phyloP scores from a whole-genome alignment of 2,797 vertebrate genomes.

The Chloroceryle inda region DNA sequence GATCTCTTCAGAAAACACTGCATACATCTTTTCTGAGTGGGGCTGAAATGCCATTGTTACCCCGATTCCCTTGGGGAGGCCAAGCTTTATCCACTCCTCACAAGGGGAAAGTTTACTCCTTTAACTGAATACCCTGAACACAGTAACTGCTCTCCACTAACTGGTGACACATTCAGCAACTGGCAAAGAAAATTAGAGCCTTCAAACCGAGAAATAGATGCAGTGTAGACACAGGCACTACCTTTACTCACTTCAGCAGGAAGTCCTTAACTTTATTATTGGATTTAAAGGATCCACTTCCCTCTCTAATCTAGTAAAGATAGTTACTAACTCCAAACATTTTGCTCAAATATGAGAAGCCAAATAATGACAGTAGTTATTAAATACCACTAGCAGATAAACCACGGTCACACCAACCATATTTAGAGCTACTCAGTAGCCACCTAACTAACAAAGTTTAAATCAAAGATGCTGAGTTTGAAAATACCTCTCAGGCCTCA shows the following conservation, averaged over 20 bases:
- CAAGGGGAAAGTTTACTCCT: neutral
- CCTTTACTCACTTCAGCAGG: neutral
- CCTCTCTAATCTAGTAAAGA: neutral
- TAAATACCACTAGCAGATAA: slow-evolving; percentile 2
- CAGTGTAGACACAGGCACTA: neutral
- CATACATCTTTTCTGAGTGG: neutral
- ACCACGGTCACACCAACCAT: neutral
- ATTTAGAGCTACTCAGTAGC: neutral
- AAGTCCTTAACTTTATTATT: neutral
- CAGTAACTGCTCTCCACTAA: neutral
- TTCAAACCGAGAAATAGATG: neutral
- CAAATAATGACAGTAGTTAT: neutral
- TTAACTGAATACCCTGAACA: neutral
- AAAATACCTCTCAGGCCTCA: neutral
- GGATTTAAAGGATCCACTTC: neutral
- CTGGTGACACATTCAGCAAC: neutral
- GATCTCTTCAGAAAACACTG: neutral
- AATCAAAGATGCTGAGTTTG: neutral
- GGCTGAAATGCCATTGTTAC: neutral
- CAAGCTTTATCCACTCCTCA: neutral
- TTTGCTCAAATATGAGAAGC: neutral
- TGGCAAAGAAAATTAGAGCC: neutral
- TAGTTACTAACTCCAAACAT: neutral
- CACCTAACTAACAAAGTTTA: neutral
- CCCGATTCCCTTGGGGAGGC: neutral